Evolutionary conservation across 37 sponge, comb jelly and placozoan species (phyloP), one percentile per base, ranked within the genome.

Genomic region (Axinella damicornis): DNA sequence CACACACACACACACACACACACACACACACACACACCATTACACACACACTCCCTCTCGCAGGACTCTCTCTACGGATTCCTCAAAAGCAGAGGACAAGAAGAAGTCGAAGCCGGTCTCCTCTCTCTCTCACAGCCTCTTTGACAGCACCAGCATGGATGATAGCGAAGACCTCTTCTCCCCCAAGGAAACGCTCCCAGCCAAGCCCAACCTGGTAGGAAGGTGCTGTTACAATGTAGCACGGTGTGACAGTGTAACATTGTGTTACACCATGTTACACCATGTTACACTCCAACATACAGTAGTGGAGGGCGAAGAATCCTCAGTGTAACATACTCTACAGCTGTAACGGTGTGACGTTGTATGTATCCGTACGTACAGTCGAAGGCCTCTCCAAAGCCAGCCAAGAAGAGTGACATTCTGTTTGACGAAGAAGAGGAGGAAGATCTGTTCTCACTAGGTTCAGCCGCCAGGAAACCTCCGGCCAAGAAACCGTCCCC

Each of bases 81-180:
- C 32, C 27, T 30, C 68, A 22, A 34, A 32, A 16, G 14, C 65
- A 30, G 73, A 41, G 13, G 77, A 87, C 70, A 80, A 80, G 57
- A 53, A 39, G 41, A 84, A 84, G 75, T 11, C 28, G 5, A 77
- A 77, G 38, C 85, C 59, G 2, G 53, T 37, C 36, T 69, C 88
- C 19, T 57, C 15, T 13, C 76, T 88, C 62, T 74, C 75, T 21
- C 88, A 88, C 71, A 81, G 82, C 56, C 66, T 88, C 32, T 88
- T 88, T 88, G 86, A 30, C 62, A 85, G 77, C 32, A 62, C 38
- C 28, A 78, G 60, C 37, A 34, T 41, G 34, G 87, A 78, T 9
- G 82, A 70, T 22, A 38, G 65, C 35, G 59, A 27, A 57, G 77
- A 85, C 71, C 40, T 85, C 32, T 85, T 77, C 76, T 74, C 84